These are phyloP conservation scores for Todiramphus chloris DNA, from an alignment of 2,113 vertebrate species.

Conservation along the genomic window DNA sequence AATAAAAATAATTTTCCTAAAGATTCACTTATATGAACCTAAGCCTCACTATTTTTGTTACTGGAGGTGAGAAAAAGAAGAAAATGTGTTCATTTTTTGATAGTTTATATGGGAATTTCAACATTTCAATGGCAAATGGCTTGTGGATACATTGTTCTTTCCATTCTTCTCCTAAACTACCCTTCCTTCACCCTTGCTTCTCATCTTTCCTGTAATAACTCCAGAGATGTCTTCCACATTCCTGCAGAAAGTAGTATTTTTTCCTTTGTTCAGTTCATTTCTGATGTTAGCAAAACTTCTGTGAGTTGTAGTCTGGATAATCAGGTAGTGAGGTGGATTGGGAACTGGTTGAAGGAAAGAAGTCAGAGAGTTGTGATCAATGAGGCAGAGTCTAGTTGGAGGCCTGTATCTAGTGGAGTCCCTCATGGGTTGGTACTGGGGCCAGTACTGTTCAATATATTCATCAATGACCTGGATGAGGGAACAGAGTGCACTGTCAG, in stretches of 20 bases:
- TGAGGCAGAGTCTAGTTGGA: too few relatives aligned
- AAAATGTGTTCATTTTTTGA: neutral
- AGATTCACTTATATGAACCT: neutral
- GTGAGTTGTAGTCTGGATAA: neutral
- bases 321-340: too few relatives aligned
- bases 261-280: neutral
- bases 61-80: neutral
- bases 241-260: neutral
- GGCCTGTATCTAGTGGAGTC: too few relatives aligned
- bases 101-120: neutral
- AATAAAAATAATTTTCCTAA: neutral
- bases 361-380: too few relatives aligned
- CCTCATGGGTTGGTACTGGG: too few relatives aligned
- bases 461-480: too few relatives aligned
- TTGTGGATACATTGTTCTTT: neutral
- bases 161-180: neutral
- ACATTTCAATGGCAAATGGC: neutral
- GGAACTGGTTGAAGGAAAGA: too few relatives aligned
- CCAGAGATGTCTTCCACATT: neutral
- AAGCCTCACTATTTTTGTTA: neutral
- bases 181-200: neutral
- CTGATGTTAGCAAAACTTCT: neutral
- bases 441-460: too few relatives aligned
- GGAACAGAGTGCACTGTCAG: too few relatives aligned
- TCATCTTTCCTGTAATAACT: neutral